Conservation (phyloP, 2,888 invertebrate genomes). For the Bellardia pandia region DNA sequence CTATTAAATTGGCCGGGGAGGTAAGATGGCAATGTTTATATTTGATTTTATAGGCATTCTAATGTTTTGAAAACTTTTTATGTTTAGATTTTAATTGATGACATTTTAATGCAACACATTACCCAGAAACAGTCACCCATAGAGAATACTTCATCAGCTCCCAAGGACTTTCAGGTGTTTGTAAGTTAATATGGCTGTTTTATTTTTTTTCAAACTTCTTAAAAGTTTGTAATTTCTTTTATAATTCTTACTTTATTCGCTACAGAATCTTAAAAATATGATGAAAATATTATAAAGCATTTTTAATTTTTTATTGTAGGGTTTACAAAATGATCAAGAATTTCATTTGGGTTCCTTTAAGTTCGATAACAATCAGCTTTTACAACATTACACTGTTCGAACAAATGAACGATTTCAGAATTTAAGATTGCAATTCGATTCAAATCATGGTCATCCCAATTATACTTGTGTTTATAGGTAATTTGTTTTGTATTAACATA, state of each 20-base stretch:
- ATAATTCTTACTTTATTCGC: too few species aligned
- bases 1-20: conserved; percentile 75
- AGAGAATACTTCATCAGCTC: conserved; percentile 76
- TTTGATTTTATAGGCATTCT: too few species aligned
- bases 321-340: conserved; percentile 60
- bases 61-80: neutral
- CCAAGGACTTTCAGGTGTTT: conserved; percentile 78
- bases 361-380: conserved; percentile 75
- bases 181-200: conserved; percentile 70
- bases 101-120: conserved; percentile 77
- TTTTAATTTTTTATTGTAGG: conserved; percentile 68
- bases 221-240: too few species aligned
- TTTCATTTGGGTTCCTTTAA: conserved; percentile 74
- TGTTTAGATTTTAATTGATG: conserved; percentile 75
- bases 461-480: conserved; percentile 80
- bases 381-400: conserved; percentile 74
- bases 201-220: neutral
- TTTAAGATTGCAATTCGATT: conserved; percentile 75
- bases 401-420: conserved; percentile 58
- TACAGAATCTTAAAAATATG: too few species aligned
- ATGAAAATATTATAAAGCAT: too few species aligned
- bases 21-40: conserved; percentile 42
- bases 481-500: neutral
- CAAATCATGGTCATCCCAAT: conserved; percentile 78
- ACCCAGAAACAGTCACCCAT: conserved; percentile 76